A percentile compares a stretch with the other conserved stretches of the same genome.
These are phyloP conservation scores for Madoqua kirkii DNA, from an alignment of 2,113 vertebrate genomes.

Conservation along the genomic window DNA sequence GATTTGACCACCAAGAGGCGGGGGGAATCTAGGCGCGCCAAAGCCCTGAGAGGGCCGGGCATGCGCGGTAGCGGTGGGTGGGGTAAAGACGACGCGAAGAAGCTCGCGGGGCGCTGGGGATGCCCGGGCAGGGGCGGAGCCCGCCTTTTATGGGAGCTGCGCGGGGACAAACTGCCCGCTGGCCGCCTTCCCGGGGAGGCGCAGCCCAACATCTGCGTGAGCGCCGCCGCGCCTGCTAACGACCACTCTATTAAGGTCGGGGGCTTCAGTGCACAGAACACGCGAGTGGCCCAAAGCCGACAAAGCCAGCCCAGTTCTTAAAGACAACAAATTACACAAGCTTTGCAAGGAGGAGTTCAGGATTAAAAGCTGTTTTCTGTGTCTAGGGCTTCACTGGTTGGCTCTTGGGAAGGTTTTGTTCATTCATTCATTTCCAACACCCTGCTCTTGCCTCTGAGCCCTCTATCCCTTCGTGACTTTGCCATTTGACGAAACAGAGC, in stretches of 20 bases:
- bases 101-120: rapidly evolving
- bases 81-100: rapidly evolving
- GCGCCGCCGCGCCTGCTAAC: rapidly evolving
- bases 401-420: background rate
- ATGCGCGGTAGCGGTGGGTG: background rate
- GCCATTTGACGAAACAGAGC: background rate
- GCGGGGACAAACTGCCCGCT: background rate
- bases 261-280: rapidly evolving
- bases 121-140: background rate
- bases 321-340: background rate
- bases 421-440: background rate
- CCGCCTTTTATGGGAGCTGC: slow-evolving; percentile 38
- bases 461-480: background rate
- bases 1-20: background rate
- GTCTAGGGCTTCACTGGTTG: background rate
- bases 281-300: rapidly evolving
- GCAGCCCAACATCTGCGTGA: rapidly evolving
- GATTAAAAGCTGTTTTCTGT: background rate
- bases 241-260: rapidly evolving
- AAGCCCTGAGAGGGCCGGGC: rapidly evolving
- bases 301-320: background rate
- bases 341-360: background rate
- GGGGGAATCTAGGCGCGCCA: background rate
- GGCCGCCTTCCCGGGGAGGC: rapidly evolving
- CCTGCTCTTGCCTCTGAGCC: background rate